phyloP scores from a whole-genome alignment of 2,888 invertebrate genomes.

The Pyrgus malvae region DNA sequence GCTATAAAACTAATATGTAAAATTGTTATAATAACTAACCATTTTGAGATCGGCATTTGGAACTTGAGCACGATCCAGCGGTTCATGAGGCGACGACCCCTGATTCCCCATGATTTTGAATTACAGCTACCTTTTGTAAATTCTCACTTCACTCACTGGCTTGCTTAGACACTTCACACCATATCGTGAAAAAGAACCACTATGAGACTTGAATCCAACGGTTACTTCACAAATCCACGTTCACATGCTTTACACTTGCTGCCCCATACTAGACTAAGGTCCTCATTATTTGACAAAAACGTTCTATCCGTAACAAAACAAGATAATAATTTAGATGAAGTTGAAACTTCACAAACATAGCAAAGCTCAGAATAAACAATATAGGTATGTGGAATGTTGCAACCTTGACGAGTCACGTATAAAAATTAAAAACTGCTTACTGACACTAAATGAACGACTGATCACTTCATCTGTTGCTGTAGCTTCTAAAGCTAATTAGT shows the following conservation, averaged over 20 bases:
- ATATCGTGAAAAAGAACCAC: not conserved
- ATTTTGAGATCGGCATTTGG: constrained; percentile 75
- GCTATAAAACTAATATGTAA: not conserved
- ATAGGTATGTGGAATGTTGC: constrained; percentile 58
- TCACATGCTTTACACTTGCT: constrained; percentile 53
- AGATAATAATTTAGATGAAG: constrained; percentile 73
- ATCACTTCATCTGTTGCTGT: constrained; percentile 8
- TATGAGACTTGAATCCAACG: constrained; percentile 39
- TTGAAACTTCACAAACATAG: constrained; percentile 70
- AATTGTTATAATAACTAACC: constrained; percentile 49
- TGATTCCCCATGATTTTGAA: constrained; percentile 87
- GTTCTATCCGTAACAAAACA: constrained; percentile 60
- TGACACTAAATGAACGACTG: constrained; percentile 23
- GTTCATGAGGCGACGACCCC: constrained; percentile 91
- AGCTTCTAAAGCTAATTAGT: constrained; percentile 8
- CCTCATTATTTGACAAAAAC: constrained; percentile 62
- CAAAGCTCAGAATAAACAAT: constrained; percentile 71
- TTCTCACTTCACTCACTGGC: constrained; percentile 15
- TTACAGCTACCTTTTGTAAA: not conserved
- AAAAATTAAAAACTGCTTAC: constrained; percentile 30
- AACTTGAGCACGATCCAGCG: constrained; percentile 86
- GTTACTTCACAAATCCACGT: constrained; percentile 49
- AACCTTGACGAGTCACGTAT: constrained; percentile 64
- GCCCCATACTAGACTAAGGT: constrained; percentile 50
- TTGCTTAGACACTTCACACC: constrained; percentile 7